Conservation (phyloP, 2,888 invertebrate genomes). For the Caenorhabditis plicata region DNA sequence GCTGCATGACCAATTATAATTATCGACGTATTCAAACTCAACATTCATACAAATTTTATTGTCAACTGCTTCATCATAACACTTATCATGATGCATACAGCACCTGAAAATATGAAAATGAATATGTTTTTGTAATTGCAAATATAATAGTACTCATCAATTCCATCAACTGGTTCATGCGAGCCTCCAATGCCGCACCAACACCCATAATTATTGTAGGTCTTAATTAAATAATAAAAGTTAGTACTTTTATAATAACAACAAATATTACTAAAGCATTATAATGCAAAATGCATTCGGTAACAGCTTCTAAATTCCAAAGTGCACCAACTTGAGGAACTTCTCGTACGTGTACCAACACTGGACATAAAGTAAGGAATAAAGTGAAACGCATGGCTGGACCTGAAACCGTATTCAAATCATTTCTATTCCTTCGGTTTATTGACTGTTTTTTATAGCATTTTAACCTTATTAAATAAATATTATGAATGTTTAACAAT, state of each 20-base stretch:
- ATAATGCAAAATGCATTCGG: conserved; percentile 58
- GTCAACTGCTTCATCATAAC: conserved; percentile 61
- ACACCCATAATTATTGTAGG: conserved; percentile 62
- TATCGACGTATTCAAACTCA: conserved; percentile 56
- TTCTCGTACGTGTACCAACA: too few species aligned
- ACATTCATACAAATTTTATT: conserved; percentile 50
- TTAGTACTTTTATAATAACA: background rate
- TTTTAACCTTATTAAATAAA: too few species aligned
- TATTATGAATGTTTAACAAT: too few species aligned
- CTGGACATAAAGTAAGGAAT: too few species aligned
- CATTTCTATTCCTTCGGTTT: too few species aligned
- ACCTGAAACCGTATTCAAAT: too few species aligned
- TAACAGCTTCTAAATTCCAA: conserved; percentile 59
- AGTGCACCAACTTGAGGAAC: too few species aligned
- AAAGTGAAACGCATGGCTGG: too few species aligned
- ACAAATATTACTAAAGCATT: conserved; percentile 46
- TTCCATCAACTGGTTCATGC: conserved; percentile 58
- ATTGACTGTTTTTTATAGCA: too few species aligned
- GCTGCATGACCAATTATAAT: conserved; percentile 49
- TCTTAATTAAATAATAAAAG: conserved; percentile 6
- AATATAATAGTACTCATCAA: conserved; percentile 48
- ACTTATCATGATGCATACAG: conserved; percentile 62
- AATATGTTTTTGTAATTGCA: background rate
- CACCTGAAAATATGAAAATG: conserved; percentile 45
- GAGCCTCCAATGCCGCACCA: conserved; percentile 63